Base-by-base conservation (phyloP, 1,140 invertebrate species). In the Aphelenchoides besseyi region DNA sequence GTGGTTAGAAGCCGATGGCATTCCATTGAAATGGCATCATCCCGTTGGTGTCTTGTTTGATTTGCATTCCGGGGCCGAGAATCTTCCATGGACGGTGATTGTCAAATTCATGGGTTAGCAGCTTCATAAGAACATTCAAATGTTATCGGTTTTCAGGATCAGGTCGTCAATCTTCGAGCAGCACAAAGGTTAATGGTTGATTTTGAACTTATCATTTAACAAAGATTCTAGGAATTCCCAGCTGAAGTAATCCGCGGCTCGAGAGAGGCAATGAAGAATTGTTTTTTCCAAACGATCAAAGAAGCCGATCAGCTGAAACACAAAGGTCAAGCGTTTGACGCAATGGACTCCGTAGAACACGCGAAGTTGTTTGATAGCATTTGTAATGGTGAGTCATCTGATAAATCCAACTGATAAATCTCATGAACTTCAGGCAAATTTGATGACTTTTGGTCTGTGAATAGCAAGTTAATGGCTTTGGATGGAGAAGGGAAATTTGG, bases 391-490 rank as follows among this genome's bases (percentile, higher is more conserved):
- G 88, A 82, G 41, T 62, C 62, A 1, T 26, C 35, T 36, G 35
- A 59, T 33, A 52, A 32, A 68, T 66, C 2, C 9, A 8, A 2
- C 54, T 73, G 52, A 41, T 67, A 8, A 18, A 18, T 73, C 18
- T 48, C 32, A 30, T 59, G 12, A 1, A 68, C 86, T 88, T 70
- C 85, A 92, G 92, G 97, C 84, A 97, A 95, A 87, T 98, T 98
- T 87, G 95, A 98, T 86, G 94, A 97, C 85, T 98, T 98, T 86
- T 98, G 96, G 95, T 90, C 92, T 3, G 90, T 98, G 9, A 98
- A 98, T 85, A 89, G 92, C 76, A 91, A 92, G 83, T 86, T 98
- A 59, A 98, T 98, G 95, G 93, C 96, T 85, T 88, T 89, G 37
- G 79, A 69, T 0, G 68, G 67, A 30, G 79, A 80, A 5, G 88